Percentiles rank a stretch among this genome's conserved stretches.
These are phyloP conservation scores for Ectemnius lituratus DNA, from an alignment of 2,888 invertebrate species.

Conservation along the genomic window DNA sequence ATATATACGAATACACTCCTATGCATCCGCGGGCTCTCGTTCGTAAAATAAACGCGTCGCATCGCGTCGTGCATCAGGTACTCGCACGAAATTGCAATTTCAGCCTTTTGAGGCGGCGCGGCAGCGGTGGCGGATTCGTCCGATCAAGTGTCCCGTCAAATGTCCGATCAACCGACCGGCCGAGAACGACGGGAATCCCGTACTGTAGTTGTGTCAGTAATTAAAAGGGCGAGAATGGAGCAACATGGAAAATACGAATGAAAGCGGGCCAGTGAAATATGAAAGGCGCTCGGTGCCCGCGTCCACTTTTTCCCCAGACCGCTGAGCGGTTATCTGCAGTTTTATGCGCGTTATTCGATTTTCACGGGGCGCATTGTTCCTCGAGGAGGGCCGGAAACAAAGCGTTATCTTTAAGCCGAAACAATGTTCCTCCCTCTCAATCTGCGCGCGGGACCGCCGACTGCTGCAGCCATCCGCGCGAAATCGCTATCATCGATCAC, in stretches of 20 bases:
- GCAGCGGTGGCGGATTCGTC: not conserved
- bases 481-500: slow-evolving; percentile 63
- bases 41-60: not conserved
- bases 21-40: not conserved
- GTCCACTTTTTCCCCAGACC: slow-evolving; percentile 43
- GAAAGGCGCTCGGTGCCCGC: slow-evolving; percentile 47
- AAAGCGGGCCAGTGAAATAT: slow-evolving; percentile 52
- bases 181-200: not conserved
- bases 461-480: slow-evolving; percentile 50
- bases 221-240: slow-evolving; percentile 54
- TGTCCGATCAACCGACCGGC: too few species aligned
- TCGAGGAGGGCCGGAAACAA: slow-evolving; percentile 56
- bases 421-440: slow-evolving; percentile 61
- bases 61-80: too few species aligned
- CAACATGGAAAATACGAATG: slow-evolving; percentile 33
- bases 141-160: not conserved
- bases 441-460: slow-evolving; percentile 59
- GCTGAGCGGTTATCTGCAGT: slow-evolving; percentile 56
- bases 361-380: slow-evolving; percentile 57
- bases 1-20: not conserved
- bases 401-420: slow-evolving; percentile 64
- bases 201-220: slow-evolving; percentile 41
- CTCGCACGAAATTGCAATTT: slow-evolving; percentile 6
- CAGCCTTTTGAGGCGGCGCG: not conserved
- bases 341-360: slow-evolving; percentile 63